Evolutionary conservation across 2,888 invertebrate genomes (phyloP).

Genomic region (Drosophila paranaensis): DNA sequence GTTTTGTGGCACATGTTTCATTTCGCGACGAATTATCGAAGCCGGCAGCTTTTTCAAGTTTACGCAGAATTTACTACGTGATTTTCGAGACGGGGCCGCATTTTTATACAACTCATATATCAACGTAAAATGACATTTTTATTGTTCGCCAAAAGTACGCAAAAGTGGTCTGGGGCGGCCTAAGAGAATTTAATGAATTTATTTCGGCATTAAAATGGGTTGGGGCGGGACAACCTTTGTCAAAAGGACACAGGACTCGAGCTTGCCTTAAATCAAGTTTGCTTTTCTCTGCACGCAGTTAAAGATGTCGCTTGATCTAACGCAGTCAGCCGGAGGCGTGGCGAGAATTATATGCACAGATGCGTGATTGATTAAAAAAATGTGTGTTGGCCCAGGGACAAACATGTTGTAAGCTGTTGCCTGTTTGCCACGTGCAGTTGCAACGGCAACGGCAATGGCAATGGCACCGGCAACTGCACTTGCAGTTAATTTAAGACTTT

Average conservation of each 20-base stretch:
- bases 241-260: slow-evolving; percentile 25
- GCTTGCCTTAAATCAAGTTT: slow-evolving; percentile 8
- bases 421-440: slow-evolving; percentile 39
- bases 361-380: slow-evolving; percentile 71
- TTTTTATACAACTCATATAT: slow-evolving; percentile 61
- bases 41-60: slow-evolving; percentile 63
- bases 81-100: slow-evolving; percentile 49
- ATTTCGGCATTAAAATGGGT: slow-evolving; percentile 50
- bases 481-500: slow-evolving; percentile 74
- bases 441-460: slow-evolving; percentile 2
- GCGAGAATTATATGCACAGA: slow-evolving; percentile 40
- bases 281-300: neutral
- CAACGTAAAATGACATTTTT: slow-evolving; percentile 75
- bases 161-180: slow-evolving; percentile 12
- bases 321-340: slow-evolving; percentile 15
- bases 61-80: slow-evolving; percentile 72
- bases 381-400: slow-evolving; percentile 21
- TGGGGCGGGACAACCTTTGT: slow-evolving; percentile 30
- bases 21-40: slow-evolving; percentile 71
- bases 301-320: slow-evolving; percentile 29
- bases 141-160: slow-evolving; percentile 57
- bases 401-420: slow-evolving; percentile 14
- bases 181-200: slow-evolving; percentile 65
- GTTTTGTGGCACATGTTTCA: slow-evolving; percentile 53
- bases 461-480: slow-evolving; percentile 41